phyloP scores from a whole-genome alignment of 1,140 invertebrate species.

The Brachystomella parvula region DNA sequence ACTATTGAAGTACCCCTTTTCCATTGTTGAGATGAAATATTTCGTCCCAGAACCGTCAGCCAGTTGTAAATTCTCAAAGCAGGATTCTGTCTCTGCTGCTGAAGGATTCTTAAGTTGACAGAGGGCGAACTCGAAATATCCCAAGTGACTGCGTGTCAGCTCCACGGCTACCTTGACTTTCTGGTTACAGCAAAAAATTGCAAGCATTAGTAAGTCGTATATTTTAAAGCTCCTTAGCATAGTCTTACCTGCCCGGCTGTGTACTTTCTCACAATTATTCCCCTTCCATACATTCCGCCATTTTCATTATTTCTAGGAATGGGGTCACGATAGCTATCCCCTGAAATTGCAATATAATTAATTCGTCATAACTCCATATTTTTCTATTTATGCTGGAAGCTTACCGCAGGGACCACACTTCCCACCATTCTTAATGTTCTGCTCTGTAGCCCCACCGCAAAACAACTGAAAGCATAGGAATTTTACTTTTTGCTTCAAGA shows the following conservation, averaged over 20 bases:
- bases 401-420: neutral
- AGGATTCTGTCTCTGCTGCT: slow-evolving; percentile 39
- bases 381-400: neutral
- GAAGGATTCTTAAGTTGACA: slow-evolving; percentile 43
- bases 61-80: slow-evolving; percentile 40
- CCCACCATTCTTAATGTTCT: neutral
- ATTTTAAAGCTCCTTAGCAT: neutral
- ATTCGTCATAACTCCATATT: neutral
- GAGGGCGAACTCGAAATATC: slow-evolving; percentile 41
- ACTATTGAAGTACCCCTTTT: slow-evolving; percentile 31
- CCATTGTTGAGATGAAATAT: slow-evolving; percentile 30
- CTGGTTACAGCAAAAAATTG: neutral
- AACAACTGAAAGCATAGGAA: neutral
- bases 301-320: slow-evolving; percentile 1
- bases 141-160: slow-evolving; percentile 42
- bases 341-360: neutral
- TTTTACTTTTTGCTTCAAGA: neutral
- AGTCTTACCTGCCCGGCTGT: neutral
- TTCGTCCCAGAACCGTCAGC: slow-evolving; percentile 29
- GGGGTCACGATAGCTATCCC: neutral
- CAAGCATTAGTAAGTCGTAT: neutral
- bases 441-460: neutral
- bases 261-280: neutral
- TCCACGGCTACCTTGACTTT: slow-evolving; percentile 35
- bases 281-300: neutral